Base-by-base conservation (phyloP, 2,797 vertebrate species). In the Peromyscus melanophrys region DNA sequence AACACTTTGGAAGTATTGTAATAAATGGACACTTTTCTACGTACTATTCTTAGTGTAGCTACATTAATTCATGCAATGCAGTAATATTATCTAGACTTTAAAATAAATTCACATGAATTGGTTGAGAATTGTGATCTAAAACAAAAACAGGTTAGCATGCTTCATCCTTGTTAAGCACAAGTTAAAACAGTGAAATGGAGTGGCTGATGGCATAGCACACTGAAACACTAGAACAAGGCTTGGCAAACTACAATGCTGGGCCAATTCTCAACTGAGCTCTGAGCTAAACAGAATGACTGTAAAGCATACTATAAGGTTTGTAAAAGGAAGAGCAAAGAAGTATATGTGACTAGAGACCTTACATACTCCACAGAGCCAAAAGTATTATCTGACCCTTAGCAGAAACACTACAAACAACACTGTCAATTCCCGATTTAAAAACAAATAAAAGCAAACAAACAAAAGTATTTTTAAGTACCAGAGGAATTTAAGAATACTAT, bases 121-220 rank as follows among this genome's bases (percentile, higher is more conserved):
- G 9, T 78, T 37, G 29, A 43, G 73, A 93, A 92, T 61, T 95
- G 92, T 87, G 55, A 97, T 87, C 19, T 59, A 86, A n/a, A 78
- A 12, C 21, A 91, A 19, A 92, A 23, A 49, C 11, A 87, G 31
- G 63, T 23, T 52, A 46, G 5, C 85, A 89, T 52, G 52, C 11
- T 83, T 75, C n/a, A 21, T 31, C 11, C 43, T 69, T 73, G 76
- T 65, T 12, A 85, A 92, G 27, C 19, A 71, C 34, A 52, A 57
- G 40, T 95, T 85, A 85, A 73, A 84, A 46, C 13, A 63, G 52
- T 73, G 55, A 94, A 89, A 52, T 49, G 61, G 43, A 46, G 34
- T 46, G 69, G 37, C 59, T 90, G 52, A 88, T 9, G 63, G 52
- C n/a, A 71, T 1, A 87, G 4, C 19, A 63, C 43, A 84, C 21